Conservation (phyloP, 92 coral and sea anemone species). For the Porites divaricata region DNA sequence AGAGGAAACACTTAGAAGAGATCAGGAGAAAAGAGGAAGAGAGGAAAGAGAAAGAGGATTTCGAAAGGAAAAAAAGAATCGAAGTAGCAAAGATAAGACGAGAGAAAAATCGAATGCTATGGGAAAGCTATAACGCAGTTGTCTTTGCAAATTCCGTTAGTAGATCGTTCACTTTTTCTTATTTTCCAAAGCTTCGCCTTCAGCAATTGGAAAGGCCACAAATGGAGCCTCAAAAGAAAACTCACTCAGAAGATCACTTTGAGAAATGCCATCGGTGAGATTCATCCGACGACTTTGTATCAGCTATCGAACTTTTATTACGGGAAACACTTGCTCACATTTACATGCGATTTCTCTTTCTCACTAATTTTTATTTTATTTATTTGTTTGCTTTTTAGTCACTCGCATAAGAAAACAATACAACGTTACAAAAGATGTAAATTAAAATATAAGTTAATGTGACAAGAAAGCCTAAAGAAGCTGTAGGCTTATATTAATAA, state of each 20-base stretch:
- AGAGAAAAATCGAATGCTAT: constrained; percentile 63
- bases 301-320: no score
- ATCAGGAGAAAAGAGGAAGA: constrained; percentile 63
- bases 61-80: constrained; percentile 41
- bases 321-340: no score
- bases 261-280: not conserved
- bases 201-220: not conserved
- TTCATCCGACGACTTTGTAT: no score
- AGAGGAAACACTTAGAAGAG: constrained; percentile 55
- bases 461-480: no score
- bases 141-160: constrained; percentile 55
- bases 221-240: constrained; percentile 11
- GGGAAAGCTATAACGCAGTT: constrained; percentile 51
- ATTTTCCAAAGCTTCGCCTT: constrained; percentile 57
- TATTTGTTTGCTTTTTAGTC: no score
- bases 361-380: no score
- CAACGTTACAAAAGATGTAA: no score
- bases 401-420: no score
- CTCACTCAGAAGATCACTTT: constrained; percentile 1
- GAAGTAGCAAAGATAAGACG: constrained; percentile 58
- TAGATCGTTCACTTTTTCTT: constrained; percentile 77
- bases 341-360: no score
- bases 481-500: no score
- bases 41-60: constrained; percentile 45
- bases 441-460: no score